These are phyloP conservation scores for Probosciger aterrimus DNA, from an alignment of 2,113 vertebrate genomes.

Conservation along the genomic window DNA sequence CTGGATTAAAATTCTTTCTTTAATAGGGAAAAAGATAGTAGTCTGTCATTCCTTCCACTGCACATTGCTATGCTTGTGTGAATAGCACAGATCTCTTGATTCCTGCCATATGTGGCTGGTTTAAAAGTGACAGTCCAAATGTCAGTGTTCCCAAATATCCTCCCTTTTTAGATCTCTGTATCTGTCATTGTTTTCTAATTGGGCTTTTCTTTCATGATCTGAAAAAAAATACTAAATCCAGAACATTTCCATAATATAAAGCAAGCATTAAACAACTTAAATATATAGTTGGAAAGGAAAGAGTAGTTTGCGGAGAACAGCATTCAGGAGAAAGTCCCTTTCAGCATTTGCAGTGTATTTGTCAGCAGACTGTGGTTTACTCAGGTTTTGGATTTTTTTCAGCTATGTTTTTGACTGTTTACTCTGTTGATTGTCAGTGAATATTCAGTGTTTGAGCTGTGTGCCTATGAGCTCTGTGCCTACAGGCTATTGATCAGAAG, in stretches of 20 bases:
- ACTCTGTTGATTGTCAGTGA: neutral
- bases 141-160: neutral
- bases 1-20: neutral
- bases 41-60: neutral
- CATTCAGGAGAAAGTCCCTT: neutral
- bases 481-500: conserved; percentile 35
- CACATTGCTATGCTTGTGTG: neutral
- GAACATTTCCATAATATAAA: neutral
- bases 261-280: neutral
- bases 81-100: neutral
- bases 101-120: neutral
- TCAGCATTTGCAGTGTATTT: neutral
- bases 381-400: neutral
- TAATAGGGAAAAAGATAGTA: neutral
- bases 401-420: neutral
- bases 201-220: neutral
- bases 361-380: neutral
- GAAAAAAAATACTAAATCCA: neutral
- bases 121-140: neutral
- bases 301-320: neutral
- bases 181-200: neutral
- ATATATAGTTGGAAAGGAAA: neutral
- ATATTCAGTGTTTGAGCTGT: conserved; percentile 1
- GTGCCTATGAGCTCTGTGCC: neutral
- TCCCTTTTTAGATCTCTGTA: neutral